Evolutionary conservation across 2,113 vertebrate genomes (phyloP).

Genomic region (Salvelinus namaycush): DNA sequence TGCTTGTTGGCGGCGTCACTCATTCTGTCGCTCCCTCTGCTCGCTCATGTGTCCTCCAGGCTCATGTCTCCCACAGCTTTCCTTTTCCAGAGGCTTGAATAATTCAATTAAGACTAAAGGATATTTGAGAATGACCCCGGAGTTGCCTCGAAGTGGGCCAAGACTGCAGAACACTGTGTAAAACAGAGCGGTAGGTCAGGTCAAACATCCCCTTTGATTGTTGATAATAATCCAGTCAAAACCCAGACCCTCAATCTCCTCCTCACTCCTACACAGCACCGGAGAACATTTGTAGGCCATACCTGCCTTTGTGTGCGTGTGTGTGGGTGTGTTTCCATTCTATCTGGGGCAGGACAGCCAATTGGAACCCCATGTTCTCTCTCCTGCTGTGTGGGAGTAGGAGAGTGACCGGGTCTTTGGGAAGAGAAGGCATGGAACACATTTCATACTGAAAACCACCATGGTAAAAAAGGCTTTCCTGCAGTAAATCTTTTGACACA

Average conservation of each 20-base stretch:
- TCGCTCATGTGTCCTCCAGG: constrained; percentile 22
- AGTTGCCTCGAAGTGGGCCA: constrained; percentile 43
- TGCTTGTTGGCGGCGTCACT: neutral
- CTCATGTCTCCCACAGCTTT: constrained; percentile 49
- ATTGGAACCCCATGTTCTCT: constrained; percentile 39
- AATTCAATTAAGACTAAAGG: constrained; percentile 53
- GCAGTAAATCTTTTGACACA: constrained; percentile 42
- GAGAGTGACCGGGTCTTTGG: constrained; percentile 34
- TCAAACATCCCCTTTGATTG: constrained; percentile 4
- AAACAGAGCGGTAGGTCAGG: constrained; percentile 27
- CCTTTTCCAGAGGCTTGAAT: constrained; percentile 58
- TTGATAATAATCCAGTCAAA: neutral
- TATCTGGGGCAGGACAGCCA: constrained; percentile 13
- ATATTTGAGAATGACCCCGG: constrained; percentile 39
- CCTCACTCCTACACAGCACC: neutral
- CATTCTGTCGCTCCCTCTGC: neutral
- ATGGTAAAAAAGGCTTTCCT: constrained; percentile 30
- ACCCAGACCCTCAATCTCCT: neutral
- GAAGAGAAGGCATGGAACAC: constrained; percentile 16
- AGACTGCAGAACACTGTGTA: constrained; percentile 36
- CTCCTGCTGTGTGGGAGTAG: constrained; percentile 22
- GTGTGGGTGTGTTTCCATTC: constrained; percentile 18
- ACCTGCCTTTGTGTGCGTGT: neutral
- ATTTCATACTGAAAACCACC: constrained; percentile 11
- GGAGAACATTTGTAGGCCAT: neutral